Evolutionary conservation across 2,888 invertebrate genomes (phyloP), one percentile per base, ranked within the genome.

Genomic region (Diachrysia chrysitis): DNA sequence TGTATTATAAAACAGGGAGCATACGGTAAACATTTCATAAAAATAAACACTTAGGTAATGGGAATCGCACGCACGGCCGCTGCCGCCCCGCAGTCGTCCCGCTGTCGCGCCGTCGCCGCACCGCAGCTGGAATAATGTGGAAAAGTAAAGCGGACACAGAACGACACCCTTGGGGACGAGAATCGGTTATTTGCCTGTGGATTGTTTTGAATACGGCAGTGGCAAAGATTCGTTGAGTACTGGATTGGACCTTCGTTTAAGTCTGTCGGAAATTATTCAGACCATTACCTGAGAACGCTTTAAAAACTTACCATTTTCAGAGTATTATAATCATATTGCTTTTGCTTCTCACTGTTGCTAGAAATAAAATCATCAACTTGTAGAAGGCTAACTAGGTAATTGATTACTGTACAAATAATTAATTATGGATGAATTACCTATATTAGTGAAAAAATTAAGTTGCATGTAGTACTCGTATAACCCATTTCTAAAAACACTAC

Each of bases 21-120:
- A 85, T 85, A 88, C 87, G 71, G 83, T 81, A 81, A 85, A 89
- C 90, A 90, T 89, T 90, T 92, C 90, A 92, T 91, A 92, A 90
- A 90, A 92, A 92, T 92, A 92, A 93, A 93, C 92, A 93, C 90
- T 92, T 90, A 90, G 87, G 89, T 93, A 93, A 93, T 93, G 91
- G 91, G 85, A 85, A 89, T 86, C 85, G 86, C 87, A 87, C 89
- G 88, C 85, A 85, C 79, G 64, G 25, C 71, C 69, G 71, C 66
- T 63, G 75, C 58, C 73, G 71, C 65, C 62, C 69, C 66, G 71
- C 69, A 64, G 64, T 29, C 60, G 63, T 56, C 59, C 68, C 73
- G 76, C 66, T 61, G 73, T 69, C 75, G 76, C 70, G 70, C 76
- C 73, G 77, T 65, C 72, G 60, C 42, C 62, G 61, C 67, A 53